Percentiles rank a stretch among this genome's conserved stretches.
Evolutionary conservation across 1,140 invertebrate genomes (phyloP).

Genomic region (Caenorhabditis latens): DNA sequence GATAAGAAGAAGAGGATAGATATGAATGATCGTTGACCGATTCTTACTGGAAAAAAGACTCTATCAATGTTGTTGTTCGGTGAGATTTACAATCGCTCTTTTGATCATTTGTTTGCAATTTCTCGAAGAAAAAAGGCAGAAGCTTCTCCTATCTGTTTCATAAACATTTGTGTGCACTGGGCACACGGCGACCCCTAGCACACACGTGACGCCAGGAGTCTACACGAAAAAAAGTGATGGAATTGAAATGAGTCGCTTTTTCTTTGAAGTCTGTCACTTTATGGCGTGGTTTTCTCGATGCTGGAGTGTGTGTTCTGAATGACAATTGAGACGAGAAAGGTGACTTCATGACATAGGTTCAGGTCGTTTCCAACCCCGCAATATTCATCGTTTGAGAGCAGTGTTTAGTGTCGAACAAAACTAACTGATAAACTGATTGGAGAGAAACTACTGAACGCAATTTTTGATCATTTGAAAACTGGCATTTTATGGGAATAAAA

Average conservation of each 20-base stretch:
- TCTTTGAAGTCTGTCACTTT: constrained; percentile 24
- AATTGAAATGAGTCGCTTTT: constrained; percentile 11
- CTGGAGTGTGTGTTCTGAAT: background rate
- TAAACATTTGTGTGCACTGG: constrained; percentile 21
- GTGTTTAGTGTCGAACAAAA: background rate
- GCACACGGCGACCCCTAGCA: constrained; percentile 4
- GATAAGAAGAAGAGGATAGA: constrained; percentile 11
- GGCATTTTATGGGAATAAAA: too few relatives aligned
- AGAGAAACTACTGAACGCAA: too few relatives aligned
- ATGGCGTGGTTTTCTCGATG: background rate
- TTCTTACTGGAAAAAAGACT: background rate
- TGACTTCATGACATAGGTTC: background rate
- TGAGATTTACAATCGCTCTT: constrained; percentile 18
- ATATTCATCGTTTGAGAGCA: background rate
- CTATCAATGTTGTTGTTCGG: background rate
- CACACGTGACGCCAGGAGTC: constrained; percentile 9
- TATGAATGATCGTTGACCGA: constrained; percentile 26
- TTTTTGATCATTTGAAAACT: too few relatives aligned
- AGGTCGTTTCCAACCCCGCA: background rate
- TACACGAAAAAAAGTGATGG: constrained; percentile 4
- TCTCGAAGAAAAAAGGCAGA: background rate
- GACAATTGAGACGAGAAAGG: background rate
- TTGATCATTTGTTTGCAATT: constrained; percentile 18
- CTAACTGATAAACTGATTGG: too few relatives aligned
- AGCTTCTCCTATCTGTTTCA: background rate